These are phyloP conservation scores for Propithecus perrieri DNA, from an alignment of 2,797 vertebrate species.

Conservation along the genomic window DNA sequence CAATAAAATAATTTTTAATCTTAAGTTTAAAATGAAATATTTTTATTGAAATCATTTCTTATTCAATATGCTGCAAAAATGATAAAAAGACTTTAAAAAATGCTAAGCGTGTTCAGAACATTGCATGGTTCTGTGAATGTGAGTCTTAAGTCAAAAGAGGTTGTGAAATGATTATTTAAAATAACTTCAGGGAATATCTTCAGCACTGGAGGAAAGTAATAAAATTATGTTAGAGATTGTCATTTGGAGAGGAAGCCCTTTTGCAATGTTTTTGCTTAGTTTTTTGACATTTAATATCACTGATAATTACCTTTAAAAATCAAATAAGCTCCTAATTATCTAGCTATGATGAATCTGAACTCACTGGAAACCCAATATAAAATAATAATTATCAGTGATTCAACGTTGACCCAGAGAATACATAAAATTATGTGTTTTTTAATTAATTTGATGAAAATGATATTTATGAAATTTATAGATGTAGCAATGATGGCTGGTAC, in stretches of 20 bases:
- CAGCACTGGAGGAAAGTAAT: neutral
- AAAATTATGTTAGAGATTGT: neutral
- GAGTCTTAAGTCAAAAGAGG: neutral
- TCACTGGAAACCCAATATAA: neutral
- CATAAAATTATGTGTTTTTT: neutral
- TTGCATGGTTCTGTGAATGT: neutral
- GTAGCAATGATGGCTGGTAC: neutral
- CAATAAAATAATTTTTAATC: neutral
- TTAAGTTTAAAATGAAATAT: neutral
- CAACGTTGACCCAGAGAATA: neutral
- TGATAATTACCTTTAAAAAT: neutral
- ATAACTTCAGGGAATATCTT: neutral
- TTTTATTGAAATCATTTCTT: neutral
- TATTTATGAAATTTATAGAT: neutral
- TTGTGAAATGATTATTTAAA: neutral
- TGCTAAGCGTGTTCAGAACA: neutral
- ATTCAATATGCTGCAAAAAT: neutral
- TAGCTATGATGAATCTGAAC: neutral
- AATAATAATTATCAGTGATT: slow-evolving; percentile 18
- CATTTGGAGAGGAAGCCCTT: neutral
- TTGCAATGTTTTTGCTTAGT: neutral
- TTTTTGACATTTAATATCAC: neutral
- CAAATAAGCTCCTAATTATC: neutral
- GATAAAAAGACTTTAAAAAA: neutral
- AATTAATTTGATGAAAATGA: neutral